Conservation (phyloP, 2,797 vertebrate species). For the Acestrorhynchus altus region DNA sequence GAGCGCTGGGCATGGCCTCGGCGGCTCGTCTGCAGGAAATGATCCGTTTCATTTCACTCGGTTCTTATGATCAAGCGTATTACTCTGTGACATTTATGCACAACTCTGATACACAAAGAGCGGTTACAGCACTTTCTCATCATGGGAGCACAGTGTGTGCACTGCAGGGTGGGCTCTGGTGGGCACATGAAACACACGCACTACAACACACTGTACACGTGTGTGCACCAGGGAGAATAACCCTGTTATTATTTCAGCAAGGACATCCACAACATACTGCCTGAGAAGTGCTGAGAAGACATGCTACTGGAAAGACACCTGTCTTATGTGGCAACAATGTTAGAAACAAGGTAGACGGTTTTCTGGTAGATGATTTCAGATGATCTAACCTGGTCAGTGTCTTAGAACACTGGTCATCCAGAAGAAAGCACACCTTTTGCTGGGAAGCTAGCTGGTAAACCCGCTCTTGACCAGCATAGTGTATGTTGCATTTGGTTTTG, state of each 20-base stretch:
- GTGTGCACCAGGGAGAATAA: neutral
- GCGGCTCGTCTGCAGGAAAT: conserved; percentile 49
- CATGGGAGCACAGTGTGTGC: conserved; percentile 1
- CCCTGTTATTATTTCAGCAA: neutral
- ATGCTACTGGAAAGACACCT: too few relatives aligned
- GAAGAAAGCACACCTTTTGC: too few relatives aligned
- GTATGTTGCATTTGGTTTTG: too few relatives aligned
- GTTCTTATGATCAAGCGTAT: conserved; percentile 42
- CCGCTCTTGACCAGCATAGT: too few relatives aligned
- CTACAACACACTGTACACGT: neutral
- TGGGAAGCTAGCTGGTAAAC: too few relatives aligned
- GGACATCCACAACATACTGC: neutral
- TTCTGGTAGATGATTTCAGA: too few relatives aligned
- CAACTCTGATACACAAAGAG: conserved; percentile 42
- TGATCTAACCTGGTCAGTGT: too few relatives aligned
- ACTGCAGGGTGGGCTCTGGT: neutral
- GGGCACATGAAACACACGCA: neutral
- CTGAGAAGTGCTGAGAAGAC: too few relatives aligned
- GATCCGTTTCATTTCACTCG: conserved; percentile 51
- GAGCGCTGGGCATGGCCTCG: conserved; percentile 59
- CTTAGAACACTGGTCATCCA: too few relatives aligned
- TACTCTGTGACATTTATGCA: conserved; percentile 31
- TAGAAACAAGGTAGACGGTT: too few relatives aligned
- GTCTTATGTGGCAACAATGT: too few relatives aligned
- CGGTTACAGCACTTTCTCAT: conserved; percentile 27